Conservation (phyloP, 1,140 invertebrate species). For the Frieseomelitta varia region DNA sequence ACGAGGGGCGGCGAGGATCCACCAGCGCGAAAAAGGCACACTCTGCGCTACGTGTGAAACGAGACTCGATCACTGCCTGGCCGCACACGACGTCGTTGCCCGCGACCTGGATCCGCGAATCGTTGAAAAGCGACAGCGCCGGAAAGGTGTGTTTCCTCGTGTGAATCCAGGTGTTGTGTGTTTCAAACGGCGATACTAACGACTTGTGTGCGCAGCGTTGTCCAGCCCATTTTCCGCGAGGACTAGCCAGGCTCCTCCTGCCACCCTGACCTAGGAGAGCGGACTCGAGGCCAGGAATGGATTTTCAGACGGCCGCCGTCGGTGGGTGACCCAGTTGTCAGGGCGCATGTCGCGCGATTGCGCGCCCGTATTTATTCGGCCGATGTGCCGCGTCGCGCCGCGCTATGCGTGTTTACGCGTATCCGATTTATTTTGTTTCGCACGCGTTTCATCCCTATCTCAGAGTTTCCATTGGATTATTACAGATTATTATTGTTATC, state of each 20-base stretch:
- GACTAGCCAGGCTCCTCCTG: conserved; percentile 59
- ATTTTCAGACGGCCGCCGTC: conserved; percentile 70
- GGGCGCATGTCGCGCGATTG: conserved; percentile 76
- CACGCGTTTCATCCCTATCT: too few species aligned
- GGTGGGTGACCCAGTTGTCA: conserved; percentile 76
- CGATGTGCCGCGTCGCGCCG: conserved; percentile 25
- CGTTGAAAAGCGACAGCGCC: not conserved
- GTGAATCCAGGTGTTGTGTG: not conserved
- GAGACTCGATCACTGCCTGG: not conserved
- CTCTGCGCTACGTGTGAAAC: not conserved
- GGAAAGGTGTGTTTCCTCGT: not conserved
- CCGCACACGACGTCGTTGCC: not conserved
- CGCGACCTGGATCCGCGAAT: not conserved
- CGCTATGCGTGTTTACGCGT: not conserved
- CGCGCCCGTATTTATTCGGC: conserved; percentile 73
- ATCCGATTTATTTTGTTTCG: not conserved
- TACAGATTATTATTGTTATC: too few species aligned
- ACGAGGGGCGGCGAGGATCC: not conserved
- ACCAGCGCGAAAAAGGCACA: not conserved
- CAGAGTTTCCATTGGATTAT: too few species aligned
- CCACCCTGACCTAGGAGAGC: conserved; percentile 75
- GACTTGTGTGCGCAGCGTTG: conserved; percentile 78
- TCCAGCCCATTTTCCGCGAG: conserved; percentile 78
- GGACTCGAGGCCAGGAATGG: conserved; percentile 72
- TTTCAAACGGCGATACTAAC: conserved; percentile 72